Evolutionary conservation across 1,140 invertebrate genomes (phyloP).

Genomic region (Hycleus phaleratus): DNA sequence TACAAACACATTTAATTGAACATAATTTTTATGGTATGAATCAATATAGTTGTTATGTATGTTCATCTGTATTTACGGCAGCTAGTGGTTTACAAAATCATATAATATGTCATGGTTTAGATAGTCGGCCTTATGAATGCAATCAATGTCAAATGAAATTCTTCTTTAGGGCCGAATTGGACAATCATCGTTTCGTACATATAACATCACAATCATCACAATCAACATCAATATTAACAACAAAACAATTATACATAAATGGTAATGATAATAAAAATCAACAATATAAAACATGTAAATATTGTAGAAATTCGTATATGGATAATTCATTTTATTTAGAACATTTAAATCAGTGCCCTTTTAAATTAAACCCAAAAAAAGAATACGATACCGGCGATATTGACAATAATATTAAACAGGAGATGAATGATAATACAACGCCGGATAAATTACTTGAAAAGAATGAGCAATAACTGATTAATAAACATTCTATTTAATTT

Average conservation of each 20-base stretch:
- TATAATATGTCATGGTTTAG: constrained; percentile 72
- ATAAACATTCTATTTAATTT: not conserved
- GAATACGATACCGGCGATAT: constrained; percentile 5
- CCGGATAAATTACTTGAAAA: constrained; percentile 3
- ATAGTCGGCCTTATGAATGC: constrained; percentile 76
- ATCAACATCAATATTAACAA: not conserved
- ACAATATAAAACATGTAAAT: constrained; percentile 17
- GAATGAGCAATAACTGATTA: constrained; percentile 1
- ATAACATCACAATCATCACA: not conserved
- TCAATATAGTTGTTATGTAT: constrained; percentile 81
- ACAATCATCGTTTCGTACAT: constrained; percentile 70
- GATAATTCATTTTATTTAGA: constrained; percentile 16
- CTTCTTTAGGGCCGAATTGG: constrained; percentile 84
- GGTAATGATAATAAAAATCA: constrained; percentile 2
- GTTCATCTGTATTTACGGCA: constrained; percentile 77
- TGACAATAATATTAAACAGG: constrained; percentile 19
- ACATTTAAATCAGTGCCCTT: constrained; percentile 19
- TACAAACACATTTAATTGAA: constrained; percentile 87
- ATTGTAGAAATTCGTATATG: constrained; percentile 16
- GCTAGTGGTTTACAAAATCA: constrained; percentile 73
- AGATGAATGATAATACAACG: constrained; percentile 3
- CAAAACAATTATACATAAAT: not conserved
- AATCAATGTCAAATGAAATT: constrained; percentile 74
- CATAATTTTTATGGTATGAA: constrained; percentile 83
- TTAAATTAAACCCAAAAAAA: constrained; percentile 8